A percentile compares a stretch with the other conserved stretches of the same genome.
Evolutionary conservation across 92 coral and sea anemone genomes (phyloP).

Genomic region (Parazoanthus swiftii): DNA sequence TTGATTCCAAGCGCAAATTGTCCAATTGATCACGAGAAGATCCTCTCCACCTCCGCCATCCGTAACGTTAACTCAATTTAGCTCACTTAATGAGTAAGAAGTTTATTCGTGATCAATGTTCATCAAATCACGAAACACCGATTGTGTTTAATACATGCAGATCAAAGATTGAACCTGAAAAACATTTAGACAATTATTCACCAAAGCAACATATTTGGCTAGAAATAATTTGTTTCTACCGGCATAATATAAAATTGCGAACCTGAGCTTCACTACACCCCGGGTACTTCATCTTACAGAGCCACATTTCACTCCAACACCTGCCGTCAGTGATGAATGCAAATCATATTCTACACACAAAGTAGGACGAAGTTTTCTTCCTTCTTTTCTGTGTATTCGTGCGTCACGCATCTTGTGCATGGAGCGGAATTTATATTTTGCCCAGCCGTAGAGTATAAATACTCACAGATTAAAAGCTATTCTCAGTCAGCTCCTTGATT

Average conservation of each 20-base stretch:
- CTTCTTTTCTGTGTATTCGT: neutral
- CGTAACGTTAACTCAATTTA: neutral
- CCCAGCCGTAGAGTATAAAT: neutral
- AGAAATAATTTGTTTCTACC: neutral
- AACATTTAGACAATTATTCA: neutral
- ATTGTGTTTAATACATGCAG: neutral
- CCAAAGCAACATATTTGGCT: neutral
- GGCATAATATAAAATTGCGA: too few species aligned
- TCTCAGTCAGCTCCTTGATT: neutral
- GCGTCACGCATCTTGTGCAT: neutral
- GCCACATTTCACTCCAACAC: neutral
- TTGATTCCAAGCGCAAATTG: too few species aligned
- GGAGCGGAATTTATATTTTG: neutral
- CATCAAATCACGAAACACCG: neutral
- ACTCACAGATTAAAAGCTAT: neutral
- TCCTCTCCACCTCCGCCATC: conserved; percentile 1
- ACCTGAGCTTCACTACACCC: neutral
- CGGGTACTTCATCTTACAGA: neutral
- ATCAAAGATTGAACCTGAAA: too few species aligned
- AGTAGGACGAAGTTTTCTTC: neutral
- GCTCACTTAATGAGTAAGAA: neutral
- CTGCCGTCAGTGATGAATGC: neutral
- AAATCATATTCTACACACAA: neutral
- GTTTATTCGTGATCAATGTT: neutral
- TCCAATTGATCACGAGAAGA: too few species aligned